Conservation (phyloP, 2,888 invertebrate genomes). For the Macrosiphum euphorbiae region DNA sequence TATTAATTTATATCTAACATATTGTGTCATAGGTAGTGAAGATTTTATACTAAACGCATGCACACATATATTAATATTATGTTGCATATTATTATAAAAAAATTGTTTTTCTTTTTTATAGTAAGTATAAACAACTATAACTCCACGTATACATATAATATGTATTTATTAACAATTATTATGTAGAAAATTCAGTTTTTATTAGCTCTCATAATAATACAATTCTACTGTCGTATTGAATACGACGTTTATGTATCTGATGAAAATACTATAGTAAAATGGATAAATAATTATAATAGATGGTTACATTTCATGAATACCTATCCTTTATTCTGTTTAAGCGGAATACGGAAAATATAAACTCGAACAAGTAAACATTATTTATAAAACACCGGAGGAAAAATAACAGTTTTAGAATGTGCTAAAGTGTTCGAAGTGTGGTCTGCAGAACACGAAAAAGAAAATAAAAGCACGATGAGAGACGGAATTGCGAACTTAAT, state of each 20-base stretch:
- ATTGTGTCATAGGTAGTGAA: neutral
- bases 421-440: neutral
- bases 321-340: neutral
- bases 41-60: neutral
- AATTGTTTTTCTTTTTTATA: neutral
- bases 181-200: neutral
- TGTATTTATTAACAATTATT: neutral
- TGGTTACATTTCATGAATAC: neutral
- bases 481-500: slow-evolving; percentile 11
- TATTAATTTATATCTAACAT: neutral
- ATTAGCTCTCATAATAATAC: neutral
- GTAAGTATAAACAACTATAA: neutral
- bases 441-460: neutral
- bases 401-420: neutral
- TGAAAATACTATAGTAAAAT: neutral
- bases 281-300: neutral
- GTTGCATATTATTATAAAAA: neutral
- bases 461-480: neutral
- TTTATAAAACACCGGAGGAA: neutral
- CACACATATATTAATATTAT: neutral
- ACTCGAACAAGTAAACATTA: neutral
- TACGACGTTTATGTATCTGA: neutral
- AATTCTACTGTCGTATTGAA: neutral
- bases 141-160: neutral
- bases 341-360: neutral